Evolutionary conservation across 2,113 vertebrate genomes (phyloP), one percentile per base, ranked within the genome.

Genomic region (Melanotaenia duboulayi): DNA sequence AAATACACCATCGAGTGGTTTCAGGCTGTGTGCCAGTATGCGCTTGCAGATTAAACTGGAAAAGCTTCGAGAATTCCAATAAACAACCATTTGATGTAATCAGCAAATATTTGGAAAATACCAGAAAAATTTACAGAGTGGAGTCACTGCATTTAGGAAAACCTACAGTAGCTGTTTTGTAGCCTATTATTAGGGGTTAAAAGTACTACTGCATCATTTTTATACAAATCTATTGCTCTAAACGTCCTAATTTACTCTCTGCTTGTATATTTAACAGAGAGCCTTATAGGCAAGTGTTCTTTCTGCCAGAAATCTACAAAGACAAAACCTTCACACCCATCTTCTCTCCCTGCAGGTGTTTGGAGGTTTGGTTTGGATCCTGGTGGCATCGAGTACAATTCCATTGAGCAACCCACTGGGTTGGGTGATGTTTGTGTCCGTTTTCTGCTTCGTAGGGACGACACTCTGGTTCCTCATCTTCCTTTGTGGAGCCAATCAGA

Each of bases 351-450:
- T 32, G 14, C 90, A 96, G 95, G 82, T 96, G 54, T 92, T 94
- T 4, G 95, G 95, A 1, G 94, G 95, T 39, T 83, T 96, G 62
- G 94, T 96, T 3, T 96, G 95, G 95, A 95, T 92, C 42, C 91
- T 96, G 51, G 80, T 96, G 7, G 93, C 95, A 2, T 95, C 94
- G 0, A 92, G 91, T 3, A 25, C 0, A 0, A 71, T 95, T 9
- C 0, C 0, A 0, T 2, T 58, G 0, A 8, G 9, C 0, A 85
- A 94, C 61, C 73, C 92, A 24, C 82, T 92, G 82, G 95, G 94
- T 57, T 96, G 95, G 95, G 94, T 95, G 77, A 96, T 95, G 95
- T 95, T 95, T 6, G 94, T 95, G 40, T 95, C 95, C 0, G 49
- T 96, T 68, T 95, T 95, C 90, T 95, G 95, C 81, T 95, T 96